A percentile compares a stretch with the other conserved stretches of the same genome.
These are phyloP conservation scores for Sussaba pulchella DNA, from an alignment of 2,888 invertebrate genomes.

Conservation along the genomic window DNA sequence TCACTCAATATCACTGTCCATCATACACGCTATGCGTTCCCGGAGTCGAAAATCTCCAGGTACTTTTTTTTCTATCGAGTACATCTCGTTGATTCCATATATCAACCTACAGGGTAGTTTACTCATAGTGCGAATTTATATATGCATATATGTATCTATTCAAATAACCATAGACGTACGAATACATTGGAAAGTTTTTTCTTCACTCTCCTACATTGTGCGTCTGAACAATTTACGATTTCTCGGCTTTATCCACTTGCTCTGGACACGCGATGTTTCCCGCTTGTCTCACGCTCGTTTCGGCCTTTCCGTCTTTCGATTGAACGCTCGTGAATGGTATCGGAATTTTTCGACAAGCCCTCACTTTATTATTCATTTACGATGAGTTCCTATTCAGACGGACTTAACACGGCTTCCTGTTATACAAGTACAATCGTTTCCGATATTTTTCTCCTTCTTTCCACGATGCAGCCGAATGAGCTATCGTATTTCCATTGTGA, in stretches of 20 bases:
- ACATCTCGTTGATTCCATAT: conserved; percentile 5
- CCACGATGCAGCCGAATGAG: neutral
- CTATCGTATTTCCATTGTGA: neutral
- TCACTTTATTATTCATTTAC: conserved; percentile 7
- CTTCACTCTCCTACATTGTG: conserved; percentile 4
- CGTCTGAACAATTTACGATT: conserved; percentile 46
- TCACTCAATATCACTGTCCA: conserved; percentile 1
- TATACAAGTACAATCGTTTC: neutral
- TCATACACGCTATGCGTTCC: conserved; percentile 9
- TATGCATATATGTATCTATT: conserved; percentile 41
- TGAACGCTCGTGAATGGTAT: neutral
- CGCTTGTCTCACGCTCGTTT: conserved; percentile 23
- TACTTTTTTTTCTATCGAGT: conserved; percentile 27
- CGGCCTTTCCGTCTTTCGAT: conserved; percentile 6
- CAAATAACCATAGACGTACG: conserved; percentile 2
- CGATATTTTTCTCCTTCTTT: conserved; percentile 7
- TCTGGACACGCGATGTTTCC: conserved; percentile 41
- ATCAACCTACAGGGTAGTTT: conserved; percentile 13
- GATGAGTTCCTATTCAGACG: neutral
- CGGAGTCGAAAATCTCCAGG: conserved; percentile 3
- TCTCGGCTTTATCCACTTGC: conserved; percentile 52
- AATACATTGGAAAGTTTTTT: conserved; percentile 15
- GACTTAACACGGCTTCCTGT: neutral
- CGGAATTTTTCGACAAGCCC: conserved; percentile 16
- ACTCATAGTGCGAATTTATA: conserved; percentile 3